Percentiles rank a stretch among this genome's conserved stretches.
phyloP scores from a whole-genome alignment of 2,113 vertebrate genomes.

The Platichthys stellatus region DNA sequence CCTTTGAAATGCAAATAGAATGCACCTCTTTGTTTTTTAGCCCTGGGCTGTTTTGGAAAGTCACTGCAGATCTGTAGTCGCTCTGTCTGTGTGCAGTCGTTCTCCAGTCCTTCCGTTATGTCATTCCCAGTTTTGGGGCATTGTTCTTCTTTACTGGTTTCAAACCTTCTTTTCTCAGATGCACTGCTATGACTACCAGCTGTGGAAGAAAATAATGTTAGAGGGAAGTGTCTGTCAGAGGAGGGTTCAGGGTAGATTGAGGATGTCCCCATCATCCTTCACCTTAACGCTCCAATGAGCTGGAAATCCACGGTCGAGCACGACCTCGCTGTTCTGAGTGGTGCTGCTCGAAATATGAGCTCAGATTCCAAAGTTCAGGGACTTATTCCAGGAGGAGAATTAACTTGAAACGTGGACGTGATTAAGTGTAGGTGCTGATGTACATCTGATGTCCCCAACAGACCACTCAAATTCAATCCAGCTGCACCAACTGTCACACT shows the following conservation, averaged over 20 bases:
- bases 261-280: conserved; percentile 38
- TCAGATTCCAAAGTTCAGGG: conserved; percentile 13
- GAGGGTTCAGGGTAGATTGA: conserved; percentile 20
- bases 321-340: not conserved
- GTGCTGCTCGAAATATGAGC: conserved; percentile 5
- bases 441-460: not conserved
- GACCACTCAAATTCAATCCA: too few relatives aligned
- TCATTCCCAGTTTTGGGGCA: conserved; percentile 28
- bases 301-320: conserved; percentile 5
- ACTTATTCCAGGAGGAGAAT: conserved; percentile 31
- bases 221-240: conserved; percentile 29
- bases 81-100: too few relatives aligned
- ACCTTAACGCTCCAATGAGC: conserved; percentile 29
- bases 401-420: conserved; percentile 1
- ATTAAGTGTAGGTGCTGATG: not conserved
- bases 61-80: not conserved
- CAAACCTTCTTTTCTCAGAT: not conserved
- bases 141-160: conserved; percentile 26
- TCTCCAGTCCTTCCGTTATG: conserved; percentile 34
- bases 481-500: too few relatives aligned
- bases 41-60: conserved; percentile 28
- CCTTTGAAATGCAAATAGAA: not conserved
- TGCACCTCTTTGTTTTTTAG: conserved; percentile 1
- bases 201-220: conserved; percentile 23
- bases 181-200: conserved; percentile 7